Conservation (phyloP, 92 coral and sea anemone species). For the Hydrozoanthus gracilis region DNA sequence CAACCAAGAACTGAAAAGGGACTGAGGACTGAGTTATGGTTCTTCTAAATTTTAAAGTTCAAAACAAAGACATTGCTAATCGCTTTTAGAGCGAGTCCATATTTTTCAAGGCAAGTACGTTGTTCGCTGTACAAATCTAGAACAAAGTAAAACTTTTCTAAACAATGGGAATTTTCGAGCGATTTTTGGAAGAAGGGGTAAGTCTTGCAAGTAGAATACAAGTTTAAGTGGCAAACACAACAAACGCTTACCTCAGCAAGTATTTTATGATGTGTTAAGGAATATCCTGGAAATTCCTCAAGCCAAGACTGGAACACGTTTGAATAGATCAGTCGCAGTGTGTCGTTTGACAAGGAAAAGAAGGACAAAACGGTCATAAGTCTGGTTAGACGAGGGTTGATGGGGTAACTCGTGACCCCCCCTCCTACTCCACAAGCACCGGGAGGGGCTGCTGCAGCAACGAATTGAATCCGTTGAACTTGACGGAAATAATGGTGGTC, state of each 20-base stretch:
- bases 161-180: no score
- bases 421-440: slow-evolving; percentile 84
- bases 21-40: no score
- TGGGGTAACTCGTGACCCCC: slow-evolving; percentile 81
- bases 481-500: slow-evolving; percentile 74
- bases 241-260: slow-evolving; percentile 72
- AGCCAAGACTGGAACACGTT: slow-evolving; percentile 85
- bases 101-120: no score
- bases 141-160: no score
- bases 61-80: no score
- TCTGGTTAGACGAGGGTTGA: slow-evolving; percentile 89
- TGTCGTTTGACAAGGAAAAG: slow-evolving; percentile 72
- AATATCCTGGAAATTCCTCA: slow-evolving; percentile 96
- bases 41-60: no score
- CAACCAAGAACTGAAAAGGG: no score
- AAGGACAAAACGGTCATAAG: slow-evolving; percentile 93
- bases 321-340: slow-evolving; percentile 84
- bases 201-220: no score
- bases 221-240: not conserved
- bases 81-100: no score
- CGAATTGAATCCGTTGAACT: slow-evolving; percentile 79
- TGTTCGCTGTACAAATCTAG: no score
- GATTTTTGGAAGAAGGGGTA: no score
- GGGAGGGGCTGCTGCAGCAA: slow-evolving; percentile 94
- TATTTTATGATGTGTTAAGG: slow-evolving; percentile 85